Evolutionary conservation across 2,797 vertebrate species (phyloP), one percentile per base, ranked within the genome.

Genomic region (Bradypus variegatus): DNA sequence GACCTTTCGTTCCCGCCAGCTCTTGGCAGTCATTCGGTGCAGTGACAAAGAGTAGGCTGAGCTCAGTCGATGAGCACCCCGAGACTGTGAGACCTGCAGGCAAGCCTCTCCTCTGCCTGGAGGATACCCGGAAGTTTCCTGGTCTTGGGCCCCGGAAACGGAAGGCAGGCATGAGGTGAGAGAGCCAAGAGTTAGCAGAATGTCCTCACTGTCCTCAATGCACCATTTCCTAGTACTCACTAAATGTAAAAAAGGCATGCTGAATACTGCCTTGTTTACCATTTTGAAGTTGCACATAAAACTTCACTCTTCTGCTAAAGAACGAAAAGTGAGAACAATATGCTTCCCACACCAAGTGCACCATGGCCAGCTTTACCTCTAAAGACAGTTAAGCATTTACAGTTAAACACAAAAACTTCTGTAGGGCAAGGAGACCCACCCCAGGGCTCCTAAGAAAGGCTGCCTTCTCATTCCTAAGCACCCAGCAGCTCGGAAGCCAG

Each of bases 331-430:
- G 19, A 23, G 8, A 65, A 31, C 64, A 69, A 69, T 33, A 65
- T 58, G 58, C 21, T 58, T 23, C 58, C 58, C 58, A 58, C 7
- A 13, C 5, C 29, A 33, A 31, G 31, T 15, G 64, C 64, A 65
- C 64, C 64, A 31, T 15, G 25, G 14, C 19, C 58, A 58, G 58
- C 58, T 58, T 23, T 23, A 58, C 58, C 58, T 23, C 58, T 23
- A 58, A 23, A 55, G 19, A 55, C 55, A 55, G 55, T 1, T 6
- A 41, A 3, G 48, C 2, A 5, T 4, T 13, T 15, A 6, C 3
- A 1, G 8, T 13, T 1, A 10, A 77, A 36, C 15, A 58, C 4
- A 3, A 29, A 1, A 2, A 18, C 23, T 2, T 60, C 2, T 0
- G 0, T 0, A 10, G 33, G 33, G 31, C 67, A 6, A 23, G 27